Evolutionary conservation across 92 coral and sea anemone species (phyloP).

Genomic region (Plumapathes pennacea): DNA sequence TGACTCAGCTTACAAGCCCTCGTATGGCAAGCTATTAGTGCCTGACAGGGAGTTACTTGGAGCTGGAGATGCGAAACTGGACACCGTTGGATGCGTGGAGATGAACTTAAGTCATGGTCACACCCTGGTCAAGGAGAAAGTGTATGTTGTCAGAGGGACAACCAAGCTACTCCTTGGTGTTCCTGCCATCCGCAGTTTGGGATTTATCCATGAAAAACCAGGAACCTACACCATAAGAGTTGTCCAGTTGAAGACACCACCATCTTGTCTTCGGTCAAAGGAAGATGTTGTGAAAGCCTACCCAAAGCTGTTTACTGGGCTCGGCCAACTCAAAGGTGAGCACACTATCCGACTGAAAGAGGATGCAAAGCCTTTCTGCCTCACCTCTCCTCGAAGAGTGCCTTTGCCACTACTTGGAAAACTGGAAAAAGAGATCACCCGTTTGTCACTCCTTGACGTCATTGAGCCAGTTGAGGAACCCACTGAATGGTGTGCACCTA

Average conservation of each 20-base stretch:
- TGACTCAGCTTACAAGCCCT: conserved; percentile 3
- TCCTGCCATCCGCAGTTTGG: conserved; percentile 18
- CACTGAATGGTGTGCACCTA: conserved; percentile 18
- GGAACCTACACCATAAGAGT: conserved; percentile 13
- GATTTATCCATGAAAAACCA: conserved; percentile 5
- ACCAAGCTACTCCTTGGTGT: conserved; percentile 23
- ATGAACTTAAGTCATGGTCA: conserved; percentile 14
- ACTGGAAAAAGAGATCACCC: conserved; percentile 14
- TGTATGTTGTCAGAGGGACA: conserved; percentile 19
- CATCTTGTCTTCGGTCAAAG: not conserved
- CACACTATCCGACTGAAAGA: conserved; percentile 26
- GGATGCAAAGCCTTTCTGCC: conserved; percentile 27
- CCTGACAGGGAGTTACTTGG: conserved; percentile 11
- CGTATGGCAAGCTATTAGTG: not conserved
- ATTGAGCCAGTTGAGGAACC: conserved; percentile 7
- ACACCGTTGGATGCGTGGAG: conserved; percentile 8
- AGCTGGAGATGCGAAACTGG: conserved; percentile 6
- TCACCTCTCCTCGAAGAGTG: conserved; percentile 10
- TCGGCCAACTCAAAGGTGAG: conserved; percentile 23
- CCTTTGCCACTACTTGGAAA: conserved; percentile 9
- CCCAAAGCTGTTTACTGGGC: conserved; percentile 27
- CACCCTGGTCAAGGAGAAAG: conserved; percentile 14
- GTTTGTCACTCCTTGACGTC: conserved; percentile 7
- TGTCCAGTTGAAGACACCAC: not conserved
- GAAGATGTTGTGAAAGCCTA: conserved; percentile 16